A percentile compares a stretch with the other conserved stretches of the same genome.
phyloP scores from a whole-genome alignment of 2,113 vertebrate genomes.

The Mirounga angustirostris region DNA sequence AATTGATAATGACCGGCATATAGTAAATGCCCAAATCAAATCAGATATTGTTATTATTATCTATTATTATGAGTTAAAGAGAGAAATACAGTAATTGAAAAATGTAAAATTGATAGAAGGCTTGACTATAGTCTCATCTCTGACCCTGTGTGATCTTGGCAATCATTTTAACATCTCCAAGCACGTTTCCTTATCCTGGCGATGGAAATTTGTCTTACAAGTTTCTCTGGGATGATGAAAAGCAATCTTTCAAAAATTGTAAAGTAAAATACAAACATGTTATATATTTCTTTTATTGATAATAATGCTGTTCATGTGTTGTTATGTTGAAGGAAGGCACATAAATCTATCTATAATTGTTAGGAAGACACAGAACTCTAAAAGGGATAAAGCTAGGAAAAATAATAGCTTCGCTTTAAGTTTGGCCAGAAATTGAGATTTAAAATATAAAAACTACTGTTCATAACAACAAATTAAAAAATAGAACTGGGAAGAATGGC shows the following conservation, averaged over 20 bases:
- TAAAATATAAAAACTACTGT: conserved; percentile 37
- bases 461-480: neutral
- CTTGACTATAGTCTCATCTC: neutral
- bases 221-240: neutral
- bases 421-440: neutral
- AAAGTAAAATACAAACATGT: conserved; percentile 21
- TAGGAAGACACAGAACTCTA: neutral
- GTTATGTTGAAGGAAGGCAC: neutral
- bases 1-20: neutral
- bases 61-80: conserved; percentile 19
- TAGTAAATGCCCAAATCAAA: neutral
- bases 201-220: neutral
- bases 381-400: conserved; percentile 17
- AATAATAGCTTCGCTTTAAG: conserved; percentile 6
- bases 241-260: neutral
- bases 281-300: conserved; percentile 17
- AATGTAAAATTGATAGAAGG: neutral
- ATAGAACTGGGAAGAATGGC: neutral
- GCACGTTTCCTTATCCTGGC: neutral
- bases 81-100: neutral
- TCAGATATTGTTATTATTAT: neutral
- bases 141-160: neutral
- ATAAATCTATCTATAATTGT: neutral
- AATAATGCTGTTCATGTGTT: neutral
- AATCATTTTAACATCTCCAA: neutral